Conservation (phyloP, 2,888 invertebrate species). For the Agonopterix alstromeriana region DNA sequence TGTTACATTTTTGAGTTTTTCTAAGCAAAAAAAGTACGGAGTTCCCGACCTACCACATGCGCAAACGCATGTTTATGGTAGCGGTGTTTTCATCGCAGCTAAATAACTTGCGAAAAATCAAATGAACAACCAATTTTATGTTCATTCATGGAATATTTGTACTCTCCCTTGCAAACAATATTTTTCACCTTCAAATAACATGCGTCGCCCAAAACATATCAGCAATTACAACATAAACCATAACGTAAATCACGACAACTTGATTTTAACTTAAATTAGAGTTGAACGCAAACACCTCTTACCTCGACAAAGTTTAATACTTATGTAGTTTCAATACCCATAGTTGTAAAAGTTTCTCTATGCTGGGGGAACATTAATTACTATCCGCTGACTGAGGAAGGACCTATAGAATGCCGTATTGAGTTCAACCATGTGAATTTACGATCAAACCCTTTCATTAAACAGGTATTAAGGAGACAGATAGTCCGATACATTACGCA, state of each 20-base stretch:
- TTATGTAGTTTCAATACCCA: conserved; percentile 65
- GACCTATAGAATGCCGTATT: conserved; percentile 65
- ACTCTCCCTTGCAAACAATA: no score
- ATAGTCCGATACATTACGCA: conserved; percentile 64
- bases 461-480: conserved; percentile 72
- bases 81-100: no score
- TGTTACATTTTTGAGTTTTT: no score
- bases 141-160: no score
- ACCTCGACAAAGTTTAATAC: conserved; percentile 63
- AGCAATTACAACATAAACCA: neutral
- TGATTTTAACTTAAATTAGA: conserved; percentile 61
- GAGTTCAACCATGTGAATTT: conserved; percentile 72
- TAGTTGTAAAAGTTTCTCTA: conserved; percentile 66
- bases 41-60: no score
- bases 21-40: no score
- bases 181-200: no score
- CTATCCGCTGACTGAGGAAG: conserved; percentile 42
- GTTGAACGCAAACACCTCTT: conserved; percentile 54
- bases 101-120: no score
- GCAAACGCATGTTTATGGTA: no score
- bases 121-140: no score
- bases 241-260: conserved; percentile 38
- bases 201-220: no score
- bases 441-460: conserved; percentile 75
- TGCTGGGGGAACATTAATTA: conserved; percentile 71